phyloP scores from a whole-genome alignment of 2,888 invertebrate species.

The Camponotus fellah region DNA sequence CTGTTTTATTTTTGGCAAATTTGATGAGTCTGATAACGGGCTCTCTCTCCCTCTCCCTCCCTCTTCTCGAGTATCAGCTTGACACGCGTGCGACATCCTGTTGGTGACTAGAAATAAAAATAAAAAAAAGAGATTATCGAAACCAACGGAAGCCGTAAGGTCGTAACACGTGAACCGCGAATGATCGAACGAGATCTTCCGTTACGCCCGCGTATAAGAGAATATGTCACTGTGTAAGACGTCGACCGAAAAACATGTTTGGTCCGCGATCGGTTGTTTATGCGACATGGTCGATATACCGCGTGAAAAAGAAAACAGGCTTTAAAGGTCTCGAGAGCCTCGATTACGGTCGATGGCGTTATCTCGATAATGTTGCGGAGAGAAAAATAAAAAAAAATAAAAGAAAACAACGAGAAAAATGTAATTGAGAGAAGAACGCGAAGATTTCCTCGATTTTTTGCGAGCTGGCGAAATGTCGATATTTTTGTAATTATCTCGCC shows the following conservation, averaged over 20 bases:
- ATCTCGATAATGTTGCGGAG: conserved; percentile 46
- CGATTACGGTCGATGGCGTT: conserved; percentile 48
- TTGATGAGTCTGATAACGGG: conserved; percentile 8
- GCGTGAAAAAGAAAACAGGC: conserved; percentile 67
- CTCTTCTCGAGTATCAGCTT: conserved; percentile 6
- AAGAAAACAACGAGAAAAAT: not conserved
- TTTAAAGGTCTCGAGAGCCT: conserved; percentile 51
- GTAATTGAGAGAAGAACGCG: not conserved
- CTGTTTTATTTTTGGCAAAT: not conserved
- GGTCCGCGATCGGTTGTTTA: conserved; percentile 69
- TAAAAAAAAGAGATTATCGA: conserved; percentile 49
- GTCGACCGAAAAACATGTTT: conserved; percentile 74
- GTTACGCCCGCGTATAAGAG: conserved; percentile 48
- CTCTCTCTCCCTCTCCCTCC: not conserved
- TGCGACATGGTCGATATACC: conserved; percentile 57
- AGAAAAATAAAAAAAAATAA: conserved; percentile 1
- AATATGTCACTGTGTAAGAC: conserved; percentile 33
- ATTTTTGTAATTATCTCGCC: not conserved
- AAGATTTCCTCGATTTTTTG: not conserved
- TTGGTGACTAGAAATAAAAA: conserved; percentile 10
- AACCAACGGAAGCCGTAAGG: conserved; percentile 58
- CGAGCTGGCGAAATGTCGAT: not conserved
- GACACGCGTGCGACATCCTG: conserved; percentile 8
- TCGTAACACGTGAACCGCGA: conserved; percentile 70
- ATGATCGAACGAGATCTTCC: conserved; percentile 68